A percentile compares a stretch with the other conserved stretches of the same genome.
These are phyloP conservation scores for Cydia fagiglandana DNA, from an alignment of 1,140 invertebrate species.

Conservation along the genomic window DNA sequence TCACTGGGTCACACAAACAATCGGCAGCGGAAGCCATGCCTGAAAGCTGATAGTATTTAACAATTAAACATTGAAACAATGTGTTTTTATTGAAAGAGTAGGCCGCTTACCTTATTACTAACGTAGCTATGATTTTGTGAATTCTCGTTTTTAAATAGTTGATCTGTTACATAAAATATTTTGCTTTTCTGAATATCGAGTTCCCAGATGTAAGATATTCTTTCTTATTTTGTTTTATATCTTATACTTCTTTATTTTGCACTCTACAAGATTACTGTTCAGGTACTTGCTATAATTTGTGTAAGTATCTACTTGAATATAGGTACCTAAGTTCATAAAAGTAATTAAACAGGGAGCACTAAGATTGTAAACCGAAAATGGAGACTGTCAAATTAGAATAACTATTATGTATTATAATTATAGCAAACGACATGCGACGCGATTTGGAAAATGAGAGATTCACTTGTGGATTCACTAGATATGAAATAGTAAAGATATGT, in stretches of 20 bases:
- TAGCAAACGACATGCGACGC: background rate
- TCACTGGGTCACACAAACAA: constrained; percentile 13
- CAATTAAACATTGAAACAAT: constrained; percentile 30
- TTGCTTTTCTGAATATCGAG: constrained; percentile 1
- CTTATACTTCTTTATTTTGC: background rate
- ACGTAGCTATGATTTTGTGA: background rate
- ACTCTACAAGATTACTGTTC: background rate
- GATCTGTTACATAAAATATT: background rate
- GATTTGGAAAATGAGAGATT: too few species aligned
- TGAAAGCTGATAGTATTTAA: constrained; percentile 18
- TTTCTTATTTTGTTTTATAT: too few species aligned
- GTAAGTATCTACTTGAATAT: too few species aligned
- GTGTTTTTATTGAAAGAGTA: constrained; percentile 11
- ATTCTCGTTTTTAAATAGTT: constrained; percentile 13
- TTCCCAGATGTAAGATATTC: background rate
- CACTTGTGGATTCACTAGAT: too few species aligned
- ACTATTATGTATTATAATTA: background rate
- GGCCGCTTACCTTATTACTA: background rate
- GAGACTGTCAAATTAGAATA: too few species aligned
- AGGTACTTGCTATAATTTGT: too few species aligned
- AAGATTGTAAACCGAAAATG: too few species aligned
- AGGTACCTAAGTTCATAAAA: too few species aligned
- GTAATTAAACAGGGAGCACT: too few species aligned
- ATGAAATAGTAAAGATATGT: too few species aligned
- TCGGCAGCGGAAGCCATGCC: constrained; percentile 24